These are phyloP conservation scores for Hyaena hyaena DNA, from an alignment of 2,113 vertebrate genomes.

Conservation along the genomic window DNA sequence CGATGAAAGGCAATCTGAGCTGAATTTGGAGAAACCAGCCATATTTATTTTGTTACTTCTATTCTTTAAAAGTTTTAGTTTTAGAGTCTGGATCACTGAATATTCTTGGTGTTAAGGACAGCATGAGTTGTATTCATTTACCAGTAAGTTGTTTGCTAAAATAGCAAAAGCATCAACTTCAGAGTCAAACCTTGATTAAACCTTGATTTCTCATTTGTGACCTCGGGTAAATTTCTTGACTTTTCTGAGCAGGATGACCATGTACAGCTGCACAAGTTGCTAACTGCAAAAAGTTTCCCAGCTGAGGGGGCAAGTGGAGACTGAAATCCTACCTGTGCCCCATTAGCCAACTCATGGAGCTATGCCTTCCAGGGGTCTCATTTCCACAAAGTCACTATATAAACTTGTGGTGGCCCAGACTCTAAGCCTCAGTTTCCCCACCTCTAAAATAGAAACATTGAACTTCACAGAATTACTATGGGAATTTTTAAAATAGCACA, in stretches of 20 bases:
- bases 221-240: neutral
- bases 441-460: neutral
- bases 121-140: neutral
- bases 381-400: neutral
- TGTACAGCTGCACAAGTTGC: conserved; percentile 53
- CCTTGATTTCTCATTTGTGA: neutral
- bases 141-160: neutral
- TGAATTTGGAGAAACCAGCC: neutral
- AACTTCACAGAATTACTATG: neutral
- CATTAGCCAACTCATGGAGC: neutral
- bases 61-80: neutral
- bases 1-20: neutral
- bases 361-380: neutral
- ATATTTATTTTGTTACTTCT: neutral
- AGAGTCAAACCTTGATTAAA: neutral
- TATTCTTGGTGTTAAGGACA: neutral
- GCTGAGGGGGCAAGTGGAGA: neutral
- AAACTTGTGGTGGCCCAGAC: neutral
- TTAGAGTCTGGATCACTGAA: neutral
- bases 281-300: neutral
- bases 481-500: neutral
- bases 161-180: neutral
- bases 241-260: neutral
- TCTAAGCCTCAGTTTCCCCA: neutral
- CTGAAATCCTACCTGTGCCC: neutral